phyloP scores from a whole-genome alignment of 2,113 vertebrate genomes.

The Laticauda colubrina region DNA sequence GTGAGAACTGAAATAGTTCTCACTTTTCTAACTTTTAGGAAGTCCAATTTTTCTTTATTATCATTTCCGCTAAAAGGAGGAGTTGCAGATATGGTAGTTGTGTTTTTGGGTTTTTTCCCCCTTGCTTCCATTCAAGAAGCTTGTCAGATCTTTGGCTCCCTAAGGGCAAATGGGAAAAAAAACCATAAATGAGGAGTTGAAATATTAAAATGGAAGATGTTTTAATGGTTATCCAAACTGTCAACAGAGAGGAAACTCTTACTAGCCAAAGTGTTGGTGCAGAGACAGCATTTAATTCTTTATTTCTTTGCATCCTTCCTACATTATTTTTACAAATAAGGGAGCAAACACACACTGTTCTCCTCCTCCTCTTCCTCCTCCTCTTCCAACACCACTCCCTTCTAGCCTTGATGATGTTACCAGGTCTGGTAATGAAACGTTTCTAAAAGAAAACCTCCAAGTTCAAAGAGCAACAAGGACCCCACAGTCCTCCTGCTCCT shows the following conservation, averaged over 20 bases:
- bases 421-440: too few species aligned
- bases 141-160: not conserved
- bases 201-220: not conserved
- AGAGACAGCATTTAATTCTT: not conserved
- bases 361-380: too few species aligned
- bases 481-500: too few species aligned
- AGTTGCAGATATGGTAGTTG: not conserved
- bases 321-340: not conserved
- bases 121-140: not conserved
- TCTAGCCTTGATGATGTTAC: too few species aligned
- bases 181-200: not conserved
- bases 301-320: not conserved
- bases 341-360: too few species aligned
- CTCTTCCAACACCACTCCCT: too few species aligned
- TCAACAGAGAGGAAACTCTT: too few species aligned
- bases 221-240: not conserved
- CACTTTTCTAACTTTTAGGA: not conserved
- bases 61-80: not conserved
- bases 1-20: conserved; percentile 14
- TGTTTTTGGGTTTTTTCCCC: too few species aligned
- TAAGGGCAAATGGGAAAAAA: not conserved
- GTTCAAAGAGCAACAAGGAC: too few species aligned
- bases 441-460: too few species aligned
- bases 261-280: not conserved
- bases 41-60: not conserved